phyloP scores from a whole-genome alignment of 2,797 vertebrate species.

The Enteromius radiatus region DNA sequence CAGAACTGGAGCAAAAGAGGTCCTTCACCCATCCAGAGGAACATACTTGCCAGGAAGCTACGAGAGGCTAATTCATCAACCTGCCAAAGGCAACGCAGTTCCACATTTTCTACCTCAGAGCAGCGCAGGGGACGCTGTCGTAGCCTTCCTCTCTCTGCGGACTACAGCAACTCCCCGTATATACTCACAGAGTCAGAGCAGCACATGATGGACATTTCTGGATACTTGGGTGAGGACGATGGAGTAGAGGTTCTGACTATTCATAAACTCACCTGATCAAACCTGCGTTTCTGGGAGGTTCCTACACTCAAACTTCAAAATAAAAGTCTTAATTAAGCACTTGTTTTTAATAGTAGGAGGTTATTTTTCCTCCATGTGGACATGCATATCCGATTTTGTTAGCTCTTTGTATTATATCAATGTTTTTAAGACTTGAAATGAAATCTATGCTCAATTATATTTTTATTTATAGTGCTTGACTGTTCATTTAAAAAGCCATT shows the following conservation, averaged over 20 bases:
- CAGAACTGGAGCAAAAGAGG: constrained; percentile 84
- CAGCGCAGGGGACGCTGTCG: constrained; percentile 81
- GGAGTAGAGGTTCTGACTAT: constrained; percentile 68
- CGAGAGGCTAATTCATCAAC: constrained; percentile 77
- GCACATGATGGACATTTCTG: constrained; percentile 88
- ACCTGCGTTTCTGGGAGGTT: background rate
- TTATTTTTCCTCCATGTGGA: background rate
- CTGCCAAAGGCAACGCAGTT: constrained; percentile 77
- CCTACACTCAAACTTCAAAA: background rate
- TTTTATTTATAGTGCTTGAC: background rate
- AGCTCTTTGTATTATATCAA: background rate
- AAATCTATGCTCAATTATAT: background rate
- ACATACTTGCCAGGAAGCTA: constrained; percentile 80
- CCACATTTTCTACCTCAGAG: constrained; percentile 75
- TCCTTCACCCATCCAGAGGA: constrained; percentile 86
- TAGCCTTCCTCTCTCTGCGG: constrained; percentile 85
- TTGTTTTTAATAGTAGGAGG: constrained; percentile 17
- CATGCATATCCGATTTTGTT: background rate
- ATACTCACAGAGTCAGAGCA: constrained; percentile 88
- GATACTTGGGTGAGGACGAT: constrained; percentile 81
- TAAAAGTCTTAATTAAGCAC: background rate
- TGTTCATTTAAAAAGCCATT: background rate
- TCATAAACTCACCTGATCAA: constrained; percentile 43
- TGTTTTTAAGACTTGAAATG: background rate
- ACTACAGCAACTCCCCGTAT: constrained; percentile 84